Percentiles rank a stretch among this genome's conserved stretches.
Conservation (phyloP, 2,113 vertebrate species). For the Oenanthe melanoleuca region DNA sequence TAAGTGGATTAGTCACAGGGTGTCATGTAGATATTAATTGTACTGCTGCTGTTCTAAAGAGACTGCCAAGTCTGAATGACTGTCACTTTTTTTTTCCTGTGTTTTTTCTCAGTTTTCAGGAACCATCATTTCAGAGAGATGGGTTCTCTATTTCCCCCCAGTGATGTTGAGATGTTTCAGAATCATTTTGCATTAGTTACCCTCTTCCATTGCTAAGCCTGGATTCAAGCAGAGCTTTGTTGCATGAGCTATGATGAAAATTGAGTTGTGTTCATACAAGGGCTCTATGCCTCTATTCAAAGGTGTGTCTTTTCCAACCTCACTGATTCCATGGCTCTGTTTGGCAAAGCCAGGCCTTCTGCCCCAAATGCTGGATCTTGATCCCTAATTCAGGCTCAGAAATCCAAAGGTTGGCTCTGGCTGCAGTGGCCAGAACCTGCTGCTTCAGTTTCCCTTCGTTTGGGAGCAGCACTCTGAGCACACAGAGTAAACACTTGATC, state of each 20-base stretch:
- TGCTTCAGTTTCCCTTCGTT: neutral
- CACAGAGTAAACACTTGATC: neutral
- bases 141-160: neutral
- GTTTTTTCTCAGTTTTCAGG: neutral
- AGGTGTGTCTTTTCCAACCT: neutral
- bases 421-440: neutral
- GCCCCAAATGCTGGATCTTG: neutral
- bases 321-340: rapidly evolving
- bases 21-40: neutral
- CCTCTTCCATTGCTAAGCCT: neutral
- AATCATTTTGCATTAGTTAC: neutral
- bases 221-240: neutral
- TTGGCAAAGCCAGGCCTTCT: neutral
- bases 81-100: rapidly evolving
- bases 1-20: neutral
- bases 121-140: neutral
- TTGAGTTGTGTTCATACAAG: rapidly evolving
- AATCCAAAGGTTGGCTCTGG: neutral
- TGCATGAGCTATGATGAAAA: neutral
- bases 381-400: neutral
- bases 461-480: neutral
- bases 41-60: neutral
- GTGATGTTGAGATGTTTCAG: neutral
- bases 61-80: neutral
- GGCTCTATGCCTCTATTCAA: neutral